Percentiles rank a stretch among this genome's conserved stretches.
Conservation (phyloP, 23 tunicate genomes). For the Corella eumyota region DNA sequence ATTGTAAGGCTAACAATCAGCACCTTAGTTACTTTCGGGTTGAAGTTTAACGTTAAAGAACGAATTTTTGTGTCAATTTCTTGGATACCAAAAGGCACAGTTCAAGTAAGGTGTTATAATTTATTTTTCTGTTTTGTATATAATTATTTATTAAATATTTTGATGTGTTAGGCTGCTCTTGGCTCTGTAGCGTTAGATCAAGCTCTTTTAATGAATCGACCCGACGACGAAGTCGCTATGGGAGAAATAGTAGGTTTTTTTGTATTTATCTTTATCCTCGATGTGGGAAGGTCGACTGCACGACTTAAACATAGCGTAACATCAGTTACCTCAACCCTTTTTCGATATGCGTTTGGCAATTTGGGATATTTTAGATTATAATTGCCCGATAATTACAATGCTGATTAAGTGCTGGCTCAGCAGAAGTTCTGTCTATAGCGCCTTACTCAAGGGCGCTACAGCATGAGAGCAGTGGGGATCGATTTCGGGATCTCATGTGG, state of each 20-base stretch:
- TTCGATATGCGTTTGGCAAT: not conserved
- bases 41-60: conserved; percentile 37
- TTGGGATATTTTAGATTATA: not conserved
- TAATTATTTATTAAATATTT: not conserved
- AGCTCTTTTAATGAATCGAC: conserved; percentile 10
- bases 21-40: conserved; percentile 44
- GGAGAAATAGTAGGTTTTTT: conserved; percentile 29
- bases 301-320: no score
- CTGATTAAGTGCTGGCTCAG: no score
- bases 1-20: conserved; percentile 19
- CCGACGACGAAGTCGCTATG: conserved; percentile 15
- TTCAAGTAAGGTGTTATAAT: conserved; percentile 24
- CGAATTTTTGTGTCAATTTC: conserved; percentile 42
- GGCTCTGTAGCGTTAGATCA: conserved; percentile 58
- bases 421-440: no score
- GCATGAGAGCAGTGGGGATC: no score
- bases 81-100: conserved; percentile 87
- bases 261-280: not conserved
- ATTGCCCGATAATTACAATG: no score
- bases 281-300: no score
- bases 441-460: no score
- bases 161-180: conserved; percentile 41
- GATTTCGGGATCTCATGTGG: no score
- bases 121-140: no score
- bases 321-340: no score